Evolutionary conservation across 2,888 invertebrate species (phyloP).

Genomic region (Hydriomena furcata): DNA sequence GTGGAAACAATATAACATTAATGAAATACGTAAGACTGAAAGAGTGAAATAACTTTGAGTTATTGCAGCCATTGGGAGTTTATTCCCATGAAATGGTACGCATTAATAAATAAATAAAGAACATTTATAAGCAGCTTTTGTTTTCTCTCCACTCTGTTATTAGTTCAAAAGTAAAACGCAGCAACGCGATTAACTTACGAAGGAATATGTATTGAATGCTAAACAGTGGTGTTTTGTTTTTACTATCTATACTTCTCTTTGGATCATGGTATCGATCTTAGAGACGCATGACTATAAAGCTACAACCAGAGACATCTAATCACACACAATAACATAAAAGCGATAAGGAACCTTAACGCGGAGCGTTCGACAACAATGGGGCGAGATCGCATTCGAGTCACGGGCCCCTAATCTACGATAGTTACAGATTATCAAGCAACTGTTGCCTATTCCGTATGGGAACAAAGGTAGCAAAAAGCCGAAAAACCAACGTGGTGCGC

Average conservation of each 20-base stretch:
- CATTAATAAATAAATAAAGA: no score
- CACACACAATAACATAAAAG: slow-evolving; percentile 24
- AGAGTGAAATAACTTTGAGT: no score
- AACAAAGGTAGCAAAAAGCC: slow-evolving; percentile 47
- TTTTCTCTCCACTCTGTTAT: no score
- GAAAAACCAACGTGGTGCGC: slow-evolving; percentile 45
- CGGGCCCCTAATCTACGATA: slow-evolving; percentile 56
- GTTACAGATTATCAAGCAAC: slow-evolving; percentile 59
- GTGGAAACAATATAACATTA: no score
- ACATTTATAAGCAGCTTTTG: no score
- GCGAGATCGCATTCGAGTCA: slow-evolving; percentile 48
- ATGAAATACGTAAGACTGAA: no score
- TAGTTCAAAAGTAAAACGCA: no score
- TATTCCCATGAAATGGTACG: no score
- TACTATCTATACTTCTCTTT: background rate
- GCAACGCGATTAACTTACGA: no score
- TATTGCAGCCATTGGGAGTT: no score
- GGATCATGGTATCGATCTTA: background rate
- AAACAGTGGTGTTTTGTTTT: no score
- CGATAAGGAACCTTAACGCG: slow-evolving; percentile 16
- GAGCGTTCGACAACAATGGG: slow-evolving; percentile 27
- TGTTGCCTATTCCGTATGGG: slow-evolving; percentile 47
- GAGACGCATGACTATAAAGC: background rate
- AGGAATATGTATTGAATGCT: no score
- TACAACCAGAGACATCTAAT: slow-evolving; percentile 16